Evolutionary conservation across 2,113 vertebrate genomes (phyloP).

Genomic region (Piliocolobus tephrosceles): DNA sequence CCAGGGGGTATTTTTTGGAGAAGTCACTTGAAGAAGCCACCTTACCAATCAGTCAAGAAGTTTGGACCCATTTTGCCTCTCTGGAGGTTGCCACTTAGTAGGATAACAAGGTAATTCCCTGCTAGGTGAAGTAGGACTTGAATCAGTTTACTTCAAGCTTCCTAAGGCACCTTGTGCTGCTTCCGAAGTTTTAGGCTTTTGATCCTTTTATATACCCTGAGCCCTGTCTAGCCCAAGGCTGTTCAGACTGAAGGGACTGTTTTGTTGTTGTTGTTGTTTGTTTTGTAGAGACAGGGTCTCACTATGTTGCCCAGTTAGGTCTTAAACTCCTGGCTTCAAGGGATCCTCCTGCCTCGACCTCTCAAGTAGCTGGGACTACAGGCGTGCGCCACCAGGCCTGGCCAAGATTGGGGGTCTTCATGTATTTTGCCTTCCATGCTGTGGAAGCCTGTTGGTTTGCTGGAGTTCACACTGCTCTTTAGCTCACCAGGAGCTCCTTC

Average conservation of each 20-base stretch:
- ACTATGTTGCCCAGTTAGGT: no score
- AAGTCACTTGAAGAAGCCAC: not conserved
- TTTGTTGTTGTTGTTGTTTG: no score
- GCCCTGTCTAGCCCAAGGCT: not conserved
- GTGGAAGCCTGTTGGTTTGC: not conserved
- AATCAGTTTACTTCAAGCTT: not conserved
- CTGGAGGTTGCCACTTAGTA: not conserved
- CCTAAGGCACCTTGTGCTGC: not conserved
- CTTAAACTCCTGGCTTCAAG: no score
- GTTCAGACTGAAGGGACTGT: not conserved
- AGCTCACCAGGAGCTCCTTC: not conserved
- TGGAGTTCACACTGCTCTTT: not conserved
- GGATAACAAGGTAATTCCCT: not conserved
- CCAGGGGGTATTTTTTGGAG: not conserved
- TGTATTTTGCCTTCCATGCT: not conserved
- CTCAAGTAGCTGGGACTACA: no score
- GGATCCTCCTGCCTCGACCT: no score
- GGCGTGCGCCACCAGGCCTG: no score
- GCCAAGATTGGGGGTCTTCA: no score
- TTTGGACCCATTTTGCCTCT: not conserved
- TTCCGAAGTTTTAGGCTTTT: not conserved
- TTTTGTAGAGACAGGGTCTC: no score
- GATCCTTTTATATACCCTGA: not conserved
- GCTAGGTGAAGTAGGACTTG: not conserved
- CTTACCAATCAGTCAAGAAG: not conserved